These are phyloP conservation scores for Spodoptera litura DNA, from an alignment of 1,140 invertebrate genomes.

Conservation along the genomic window DNA sequence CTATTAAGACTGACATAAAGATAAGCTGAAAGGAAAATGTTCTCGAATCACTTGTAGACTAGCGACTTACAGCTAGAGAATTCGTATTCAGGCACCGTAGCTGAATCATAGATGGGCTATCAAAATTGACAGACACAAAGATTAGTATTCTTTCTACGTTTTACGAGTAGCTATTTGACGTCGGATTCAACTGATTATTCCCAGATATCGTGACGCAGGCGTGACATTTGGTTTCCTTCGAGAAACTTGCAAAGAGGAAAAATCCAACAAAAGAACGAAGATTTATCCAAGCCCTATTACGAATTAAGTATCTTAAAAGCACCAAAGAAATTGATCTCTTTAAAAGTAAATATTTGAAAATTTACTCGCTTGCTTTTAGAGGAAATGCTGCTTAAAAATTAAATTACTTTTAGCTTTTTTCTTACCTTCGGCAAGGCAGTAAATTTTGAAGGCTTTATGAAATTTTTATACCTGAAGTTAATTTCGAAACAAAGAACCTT, in stretches of 20 bases:
- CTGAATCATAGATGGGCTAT: conserved; percentile 44
- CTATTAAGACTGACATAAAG: conserved; percentile 35
- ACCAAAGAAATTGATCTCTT: conserved; percentile 28
- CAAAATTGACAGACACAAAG: conserved; percentile 46
- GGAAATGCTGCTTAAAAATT: neutral
- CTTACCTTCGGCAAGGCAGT: neutral
- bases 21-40: conserved; percentile 11
- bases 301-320: conserved; percentile 43
- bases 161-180: conserved; percentile 45
- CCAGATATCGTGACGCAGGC: conserved; percentile 40
- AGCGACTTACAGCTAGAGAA: conserved; percentile 20
- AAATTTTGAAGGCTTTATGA: neutral
- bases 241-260: conserved; percentile 14
- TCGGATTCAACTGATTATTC: conserved; percentile 47
- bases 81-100: conserved; percentile 34
- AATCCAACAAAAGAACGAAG: conserved; percentile 24
- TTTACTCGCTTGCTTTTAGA: neutral
- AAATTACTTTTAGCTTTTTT: conserved; percentile 1
- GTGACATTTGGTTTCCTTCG: conserved; percentile 16
- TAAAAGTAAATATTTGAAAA: conserved; percentile 22
- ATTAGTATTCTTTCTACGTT: conserved; percentile 48
- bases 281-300: conserved; percentile 39
- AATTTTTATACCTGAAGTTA: neutral
- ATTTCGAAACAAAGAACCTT: too few species aligned
- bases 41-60: conserved; percentile 32